Conservation (phyloP, 2,888 invertebrate species). For the Chironomus riparius region DNA sequence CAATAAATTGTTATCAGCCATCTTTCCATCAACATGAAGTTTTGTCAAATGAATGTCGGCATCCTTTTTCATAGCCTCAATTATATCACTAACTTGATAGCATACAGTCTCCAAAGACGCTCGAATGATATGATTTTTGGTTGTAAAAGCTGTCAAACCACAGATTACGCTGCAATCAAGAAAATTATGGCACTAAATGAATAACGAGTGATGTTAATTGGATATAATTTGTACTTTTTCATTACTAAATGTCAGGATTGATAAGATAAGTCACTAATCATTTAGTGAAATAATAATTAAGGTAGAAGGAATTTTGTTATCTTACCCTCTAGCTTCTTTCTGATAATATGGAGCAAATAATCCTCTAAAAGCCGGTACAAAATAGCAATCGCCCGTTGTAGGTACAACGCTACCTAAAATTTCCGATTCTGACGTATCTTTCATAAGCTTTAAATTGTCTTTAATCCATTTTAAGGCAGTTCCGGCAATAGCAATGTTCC, state of each 20-base stretch:
- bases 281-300: not conserved
- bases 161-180: slow-evolving; percentile 64
- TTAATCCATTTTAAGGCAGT: slow-evolving; percentile 87
- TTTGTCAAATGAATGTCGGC: slow-evolving; percentile 59
- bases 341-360: slow-evolving; percentile 98
- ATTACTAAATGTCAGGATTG: too few species aligned
- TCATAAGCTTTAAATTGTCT: slow-evolving; percentile 80
- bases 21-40: slow-evolving; percentile 86
- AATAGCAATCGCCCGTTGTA: slow-evolving; percentile 62
- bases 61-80: slow-evolving; percentile 91
- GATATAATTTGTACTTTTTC: too few species aligned
- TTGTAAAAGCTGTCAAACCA: slow-evolving; percentile 87
- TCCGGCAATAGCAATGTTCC: slow-evolving; percentile 87
- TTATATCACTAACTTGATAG: slow-evolving; percentile 88
- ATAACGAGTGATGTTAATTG: not conserved
- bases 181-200: not conserved
- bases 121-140: slow-evolving; percentile 84
- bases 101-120: slow-evolving; percentile 93
- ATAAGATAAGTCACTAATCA: too few species aligned
- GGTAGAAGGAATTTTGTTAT: slow-evolving; percentile 27
- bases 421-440: slow-evolving; percentile 62
- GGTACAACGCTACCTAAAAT: slow-evolving; percentile 38
- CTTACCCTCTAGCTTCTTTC: slow-evolving; percentile 83
- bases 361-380: slow-evolving; percentile 96
- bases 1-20: slow-evolving; percentile 80